phyloP scores from a whole-genome alignment of 1,140 invertebrate genomes.

The Aculops lycopersici region DNA sequence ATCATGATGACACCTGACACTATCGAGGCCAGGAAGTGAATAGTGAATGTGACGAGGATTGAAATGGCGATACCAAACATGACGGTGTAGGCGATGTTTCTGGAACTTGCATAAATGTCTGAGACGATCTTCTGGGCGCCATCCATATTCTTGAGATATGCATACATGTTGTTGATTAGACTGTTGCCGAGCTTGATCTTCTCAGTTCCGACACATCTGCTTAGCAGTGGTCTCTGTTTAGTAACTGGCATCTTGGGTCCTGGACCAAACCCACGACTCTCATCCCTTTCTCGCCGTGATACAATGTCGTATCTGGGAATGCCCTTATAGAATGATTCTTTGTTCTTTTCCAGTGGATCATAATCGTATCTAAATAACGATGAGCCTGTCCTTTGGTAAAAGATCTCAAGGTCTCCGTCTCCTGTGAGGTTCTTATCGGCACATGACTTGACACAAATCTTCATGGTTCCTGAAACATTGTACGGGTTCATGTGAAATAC shows the following conservation, averaged over 20 bases:
- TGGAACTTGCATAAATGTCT: slow-evolving; percentile 55
- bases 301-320: slow-evolving; percentile 1
- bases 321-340: neutral
- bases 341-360: neutral
- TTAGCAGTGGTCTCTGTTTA: slow-evolving; percentile 28
- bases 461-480: slow-evolving; percentile 35
- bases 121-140: slow-evolving; percentile 48
- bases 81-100: slow-evolving; percentile 35
- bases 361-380: slow-evolving; percentile 24
- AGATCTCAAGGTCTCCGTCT: slow-evolving; percentile 32
- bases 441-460: slow-evolving; percentile 63
- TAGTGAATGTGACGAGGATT: slow-evolving; percentile 40
- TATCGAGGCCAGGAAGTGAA: slow-evolving; percentile 43
- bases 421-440: slow-evolving; percentile 29
- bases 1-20: slow-evolving; percentile 58
- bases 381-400: slow-evolving; percentile 32
- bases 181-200: slow-evolving; percentile 24
- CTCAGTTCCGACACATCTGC: slow-evolving; percentile 45
- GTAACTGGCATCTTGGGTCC: neutral
- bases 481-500: slow-evolving; percentile 49
- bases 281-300: slow-evolving; percentile 12
- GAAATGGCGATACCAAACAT: slow-evolving; percentile 47
- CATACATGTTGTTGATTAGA: slow-evolving; percentile 35
- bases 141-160: slow-evolving; percentile 50
- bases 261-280: neutral